A percentile compares a stretch with the other conserved stretches of the same genome.
phyloP scores from a whole-genome alignment of 2,113 vertebrate genomes.

The Phalacrocorax brasilianus region DNA sequence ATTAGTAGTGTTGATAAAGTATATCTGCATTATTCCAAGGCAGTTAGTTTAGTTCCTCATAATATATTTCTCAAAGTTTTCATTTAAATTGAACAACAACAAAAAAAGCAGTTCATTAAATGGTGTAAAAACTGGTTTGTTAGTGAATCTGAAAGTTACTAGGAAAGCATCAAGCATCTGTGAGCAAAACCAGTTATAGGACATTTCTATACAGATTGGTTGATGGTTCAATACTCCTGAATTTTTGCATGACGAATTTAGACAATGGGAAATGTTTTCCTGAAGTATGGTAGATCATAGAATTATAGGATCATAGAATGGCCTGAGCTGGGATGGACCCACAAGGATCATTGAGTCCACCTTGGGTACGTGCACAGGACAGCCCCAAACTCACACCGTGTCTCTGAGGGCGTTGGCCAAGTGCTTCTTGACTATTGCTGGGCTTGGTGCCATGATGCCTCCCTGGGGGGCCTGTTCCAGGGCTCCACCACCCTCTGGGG shows the following conservation, averaged over 20 bases:
- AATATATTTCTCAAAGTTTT: not conserved
- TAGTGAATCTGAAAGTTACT: not conserved
- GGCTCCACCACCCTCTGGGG: too few relatives aligned
- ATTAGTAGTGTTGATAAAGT: not conserved
- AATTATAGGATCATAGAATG: too few relatives aligned
- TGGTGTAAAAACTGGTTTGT: not conserved
- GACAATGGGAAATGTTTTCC: not conserved
- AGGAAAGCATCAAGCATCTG: not conserved
- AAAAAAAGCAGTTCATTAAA: not conserved
- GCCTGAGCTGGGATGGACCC: too few relatives aligned
- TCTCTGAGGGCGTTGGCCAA: too few relatives aligned
- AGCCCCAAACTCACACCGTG: too few relatives aligned
- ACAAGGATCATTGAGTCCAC: too few relatives aligned
- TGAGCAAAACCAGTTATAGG: accelerated
- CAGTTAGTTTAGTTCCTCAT: not conserved
- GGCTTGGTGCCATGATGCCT: too few relatives aligned
- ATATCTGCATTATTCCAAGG: not conserved
- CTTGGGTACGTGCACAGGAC: too few relatives aligned
- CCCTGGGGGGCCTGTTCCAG: too few relatives aligned
- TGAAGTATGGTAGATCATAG: not conserved
- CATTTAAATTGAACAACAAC: not conserved
- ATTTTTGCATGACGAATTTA: not conserved
- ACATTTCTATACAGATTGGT: accelerated
- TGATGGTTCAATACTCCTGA: not conserved
- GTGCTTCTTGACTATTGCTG: too few relatives aligned